Evolutionary conservation across 2,888 invertebrate genomes (phyloP), one percentile per base, ranked within the genome.

Genomic region (Agapostemon virescens): DNA sequence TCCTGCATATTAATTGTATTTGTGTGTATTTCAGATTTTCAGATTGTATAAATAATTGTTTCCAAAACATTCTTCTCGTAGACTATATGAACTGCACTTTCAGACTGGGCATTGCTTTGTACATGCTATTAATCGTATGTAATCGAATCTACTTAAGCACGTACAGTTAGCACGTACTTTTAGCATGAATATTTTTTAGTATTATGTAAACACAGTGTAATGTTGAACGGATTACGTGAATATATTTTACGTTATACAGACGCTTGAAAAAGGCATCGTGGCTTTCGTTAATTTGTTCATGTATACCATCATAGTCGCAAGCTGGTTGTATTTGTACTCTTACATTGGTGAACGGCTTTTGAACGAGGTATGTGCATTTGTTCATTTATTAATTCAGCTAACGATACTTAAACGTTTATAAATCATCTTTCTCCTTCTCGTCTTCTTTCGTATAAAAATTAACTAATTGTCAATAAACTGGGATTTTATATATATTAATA

Each of bases 31-130:
- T n/a, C 20, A 89, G 89, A 88, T 84, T 88, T 85, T 85, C 85
- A 1, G 85, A 79, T 67, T 81, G 78, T 3, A 72, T 88, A 45
- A 86, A 88, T 40, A 77, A 88, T 49, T 82, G 75, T 20, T 88
- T 89, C 42, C 84, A 86, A 36, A 52, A 87, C 5, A 64, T 89
- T 23, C 85, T 89, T 7, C 63, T 89, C 26, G 69, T 83, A 38
- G 89, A 89, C 66, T 84, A 89, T 5, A 58, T 82, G 33, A 88
- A 88, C 17, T 85, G 82, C 33, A 86, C 86, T 30, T 11, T 87
- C 17, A 77, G 87, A 6, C 67, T 89, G 61, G 89, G 86, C 6
- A 75, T 89, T 36, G 84, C 81, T 13, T 69, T 87, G 42, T 89
- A 87, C 55, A 77, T 87, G 36, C 82, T 85, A 3, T 58, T 88